phyloP scores from a whole-genome alignment of 2,113 vertebrate species.

The Alouatta palliata region DNA sequence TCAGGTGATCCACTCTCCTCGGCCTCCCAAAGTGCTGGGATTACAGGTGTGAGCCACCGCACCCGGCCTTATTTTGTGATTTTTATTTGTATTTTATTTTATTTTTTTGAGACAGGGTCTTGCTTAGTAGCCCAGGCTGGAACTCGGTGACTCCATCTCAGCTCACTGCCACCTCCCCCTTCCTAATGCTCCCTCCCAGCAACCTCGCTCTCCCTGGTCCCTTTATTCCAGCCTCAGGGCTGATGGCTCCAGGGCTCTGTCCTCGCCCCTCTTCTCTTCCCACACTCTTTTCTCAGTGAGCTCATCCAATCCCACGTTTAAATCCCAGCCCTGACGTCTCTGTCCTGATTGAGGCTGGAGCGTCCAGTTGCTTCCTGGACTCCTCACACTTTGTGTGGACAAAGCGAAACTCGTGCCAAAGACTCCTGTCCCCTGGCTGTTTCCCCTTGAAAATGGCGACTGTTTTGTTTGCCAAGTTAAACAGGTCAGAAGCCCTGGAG shows the following conservation, averaged over 20 bases:
- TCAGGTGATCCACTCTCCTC: neutral
- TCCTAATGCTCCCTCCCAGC: neutral
- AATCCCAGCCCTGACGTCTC: neutral
- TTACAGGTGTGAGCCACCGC: neutral
- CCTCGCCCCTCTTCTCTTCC: neutral
- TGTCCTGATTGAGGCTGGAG: neutral
- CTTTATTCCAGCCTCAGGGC: neutral
- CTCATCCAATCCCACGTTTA: neutral
- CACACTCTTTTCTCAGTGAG: neutral
- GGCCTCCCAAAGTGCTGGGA: neutral
- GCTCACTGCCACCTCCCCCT: neutral
- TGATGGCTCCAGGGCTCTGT: neutral
- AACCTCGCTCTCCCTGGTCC: too few relatives aligned
- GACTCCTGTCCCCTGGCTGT: neutral
- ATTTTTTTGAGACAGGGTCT: neutral
- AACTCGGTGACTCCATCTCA: neutral
- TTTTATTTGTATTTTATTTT: neutral
- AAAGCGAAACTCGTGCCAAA: neutral
- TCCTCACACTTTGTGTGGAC: rapidly evolving
- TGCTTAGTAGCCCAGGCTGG: neutral
- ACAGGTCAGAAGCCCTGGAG: neutral
- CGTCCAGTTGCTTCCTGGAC: neutral
- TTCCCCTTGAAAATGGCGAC: neutral
- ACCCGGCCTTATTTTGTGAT: too few relatives aligned
- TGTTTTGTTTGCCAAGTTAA: too few relatives aligned